These are phyloP conservation scores for Hyphantria cunea DNA, from an alignment of 1,140 invertebrate genomes.

Conservation along the genomic window DNA sequence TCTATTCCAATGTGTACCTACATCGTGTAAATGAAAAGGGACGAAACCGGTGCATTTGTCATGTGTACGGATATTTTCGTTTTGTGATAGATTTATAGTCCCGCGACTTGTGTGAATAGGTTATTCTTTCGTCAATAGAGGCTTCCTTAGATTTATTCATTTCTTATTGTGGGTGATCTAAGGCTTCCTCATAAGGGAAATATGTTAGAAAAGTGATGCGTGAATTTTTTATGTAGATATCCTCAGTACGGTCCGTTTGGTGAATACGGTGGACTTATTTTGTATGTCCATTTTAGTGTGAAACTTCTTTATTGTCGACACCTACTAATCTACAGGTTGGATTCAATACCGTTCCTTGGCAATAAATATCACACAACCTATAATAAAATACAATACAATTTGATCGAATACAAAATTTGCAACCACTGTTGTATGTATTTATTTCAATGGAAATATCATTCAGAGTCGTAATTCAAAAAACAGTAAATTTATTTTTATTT, in stretches of 20 bases:
- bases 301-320: neutral
- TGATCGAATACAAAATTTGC: no score
- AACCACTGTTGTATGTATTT: no score
- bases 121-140: constrained; percentile 17
- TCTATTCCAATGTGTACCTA: constrained; percentile 60
- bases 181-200: constrained; percentile 10
- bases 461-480: no score
- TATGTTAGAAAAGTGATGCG: neutral
- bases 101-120: constrained; percentile 9
- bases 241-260: neutral
- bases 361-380: no score
- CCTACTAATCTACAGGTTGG: no score
- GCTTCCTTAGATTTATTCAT: constrained; percentile 16
- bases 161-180: neutral
- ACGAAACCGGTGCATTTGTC: constrained; percentile 43
- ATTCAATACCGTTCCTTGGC: neutral
- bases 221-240: neutral
- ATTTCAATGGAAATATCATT: no score
- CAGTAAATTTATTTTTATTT: no score
- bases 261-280: neutral
- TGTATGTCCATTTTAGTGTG: neutral
- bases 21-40: constrained; percentile 63
- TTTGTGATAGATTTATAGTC: constrained; percentile 23
- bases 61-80: constrained; percentile 37
- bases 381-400: no score